Base-by-base conservation (phyloP, 2,888 invertebrate genomes). In the Sphaeridia pumilis region DNA sequence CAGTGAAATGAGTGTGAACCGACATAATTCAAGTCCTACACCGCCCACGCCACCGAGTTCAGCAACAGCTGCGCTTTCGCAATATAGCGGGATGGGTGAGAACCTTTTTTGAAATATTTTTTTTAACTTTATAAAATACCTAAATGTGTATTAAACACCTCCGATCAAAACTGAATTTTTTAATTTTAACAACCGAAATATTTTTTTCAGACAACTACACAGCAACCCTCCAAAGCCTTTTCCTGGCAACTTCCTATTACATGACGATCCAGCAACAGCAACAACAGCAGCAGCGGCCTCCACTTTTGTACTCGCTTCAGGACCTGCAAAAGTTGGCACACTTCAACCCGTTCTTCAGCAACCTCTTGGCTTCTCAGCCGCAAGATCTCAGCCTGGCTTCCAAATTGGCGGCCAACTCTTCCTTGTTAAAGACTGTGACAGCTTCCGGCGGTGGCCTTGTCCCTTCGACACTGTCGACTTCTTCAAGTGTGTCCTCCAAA, bases 271-370 rank as follows among this genome's bases (percentile, higher is more conserved):
- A 41, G 44, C n/a, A n/a, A n/a, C n/a, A n/a, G n/a, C n/a, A n/a
- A n/a, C n/a, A n/a, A n/a, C n/a, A n/a, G 24, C 28, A 47, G 31
- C 22, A 42, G 12, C 47, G 51, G 21, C 43, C 52, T 26, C 42
- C 52, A 27, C 44, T 47, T 17, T 42, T 61, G 22, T 61, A 61
- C 45, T 59, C 59, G n/a, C 43, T 59, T n/a, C 59, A 61, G 27
- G 61, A 61, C 35, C 51, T 61, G 12, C 46, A 58, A 21, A 58
- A 56, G 41, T 55, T 61, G 20, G 61, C 61, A 1, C 53, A 48
- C 27, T 34, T 53, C 21, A 53, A 53, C 35, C 53, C 53, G 4
- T 52, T 52, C 41, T 20, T 52, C 10, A 52, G 46, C 28, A 52
- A 52, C 46, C 25, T 52, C 14, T 25, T 52, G 10, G 31, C 46